A percentile compares a stretch with the other conserved stretches of the same genome.
Conservation (phyloP, 2,113 vertebrate genomes). For the Chionis minor region DNA sequence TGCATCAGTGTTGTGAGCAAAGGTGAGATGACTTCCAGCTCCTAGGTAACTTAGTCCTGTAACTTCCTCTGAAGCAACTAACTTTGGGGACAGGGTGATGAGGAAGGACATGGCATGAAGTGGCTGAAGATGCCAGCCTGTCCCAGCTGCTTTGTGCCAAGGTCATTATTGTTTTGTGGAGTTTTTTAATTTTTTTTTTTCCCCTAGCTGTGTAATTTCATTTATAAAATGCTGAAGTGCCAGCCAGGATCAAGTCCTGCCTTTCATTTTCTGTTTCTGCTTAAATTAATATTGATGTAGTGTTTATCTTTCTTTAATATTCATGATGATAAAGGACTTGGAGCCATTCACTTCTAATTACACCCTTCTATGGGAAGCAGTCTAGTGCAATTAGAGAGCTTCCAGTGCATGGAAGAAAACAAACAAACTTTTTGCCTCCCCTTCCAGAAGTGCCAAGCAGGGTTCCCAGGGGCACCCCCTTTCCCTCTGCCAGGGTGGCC, state of each 20-base stretch:
- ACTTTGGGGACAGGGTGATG: background rate
- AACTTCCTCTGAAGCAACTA: background rate
- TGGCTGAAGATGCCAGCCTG: background rate
- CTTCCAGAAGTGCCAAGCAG: background rate
- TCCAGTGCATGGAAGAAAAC: slow-evolving; percentile 24
- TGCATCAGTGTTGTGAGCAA: background rate
- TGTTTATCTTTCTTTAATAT: slow-evolving; percentile 79
- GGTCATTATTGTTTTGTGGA: background rate
- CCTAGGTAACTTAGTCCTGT: background rate
- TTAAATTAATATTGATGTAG: slow-evolving; percentile 73
- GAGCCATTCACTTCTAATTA: slow-evolving; percentile 76
- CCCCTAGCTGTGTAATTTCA: background rate
- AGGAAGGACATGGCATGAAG: background rate
- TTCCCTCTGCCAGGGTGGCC: background rate
- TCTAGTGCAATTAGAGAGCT: slow-evolving; percentile 66
- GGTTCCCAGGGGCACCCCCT: background rate
- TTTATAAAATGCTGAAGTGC: slow-evolving; percentile 17
- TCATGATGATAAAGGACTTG: slow-evolving; percentile 69
- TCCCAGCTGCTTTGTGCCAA: background rate
- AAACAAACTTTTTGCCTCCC: slow-evolving; percentile 3
- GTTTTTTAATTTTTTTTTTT: background rate
- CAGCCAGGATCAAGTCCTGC: slow-evolving; percentile 26
- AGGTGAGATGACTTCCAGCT: background rate
- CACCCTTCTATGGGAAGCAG: slow-evolving; percentile 59
- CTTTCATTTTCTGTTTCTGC: slow-evolving; percentile 59